Percentiles rank a stretch among this genome's conserved stretches.
Evolutionary conservation across 2,888 invertebrate species (phyloP).

Genomic region (Agrochola lychnidis): DNA sequence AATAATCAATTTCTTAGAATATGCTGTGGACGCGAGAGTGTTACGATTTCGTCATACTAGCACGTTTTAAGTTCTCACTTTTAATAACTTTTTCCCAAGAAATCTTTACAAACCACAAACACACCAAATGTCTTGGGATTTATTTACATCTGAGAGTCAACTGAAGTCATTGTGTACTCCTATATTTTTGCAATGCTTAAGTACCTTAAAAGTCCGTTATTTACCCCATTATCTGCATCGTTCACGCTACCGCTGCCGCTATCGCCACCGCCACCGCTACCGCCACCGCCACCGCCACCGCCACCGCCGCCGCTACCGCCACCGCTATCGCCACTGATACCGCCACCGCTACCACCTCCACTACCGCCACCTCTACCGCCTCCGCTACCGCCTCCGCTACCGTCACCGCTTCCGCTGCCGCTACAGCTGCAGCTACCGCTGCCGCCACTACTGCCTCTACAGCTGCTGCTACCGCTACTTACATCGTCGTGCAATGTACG

Average conservation of each 20-base stretch:
- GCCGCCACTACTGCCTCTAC: too few relatives aligned
- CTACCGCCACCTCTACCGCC: too few relatives aligned
- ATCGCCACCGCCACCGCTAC: too few relatives aligned
- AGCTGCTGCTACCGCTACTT: too few relatives aligned
- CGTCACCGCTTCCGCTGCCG: not conserved
- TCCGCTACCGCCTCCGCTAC: too few relatives aligned
- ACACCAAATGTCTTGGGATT: not conserved
- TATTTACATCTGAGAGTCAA: not conserved
- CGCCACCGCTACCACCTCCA: too few relatives aligned
- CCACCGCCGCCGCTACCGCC: not conserved
- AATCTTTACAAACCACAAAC: not conserved
- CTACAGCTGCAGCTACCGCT: not conserved
- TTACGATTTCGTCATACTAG: conserved; percentile 49
- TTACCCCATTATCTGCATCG: not conserved
- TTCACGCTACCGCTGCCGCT: not conserved
- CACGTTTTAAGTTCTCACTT: conserved; percentile 32
- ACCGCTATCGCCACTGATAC: too few relatives aligned
- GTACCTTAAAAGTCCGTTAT: too few relatives aligned
- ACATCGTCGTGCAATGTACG: not conserved
- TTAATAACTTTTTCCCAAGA: conserved; percentile 33
- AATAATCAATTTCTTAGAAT: conserved; percentile 69
- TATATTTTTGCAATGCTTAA: not conserved
- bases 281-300: too few relatives aligned
- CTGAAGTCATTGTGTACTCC: not conserved
- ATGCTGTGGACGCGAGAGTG: conserved; percentile 44